Evolutionary conservation across 2,113 vertebrate genomes (phyloP), one percentile per base, ranked within the genome.

Genomic region (Anoplopoma fimbria): DNA sequence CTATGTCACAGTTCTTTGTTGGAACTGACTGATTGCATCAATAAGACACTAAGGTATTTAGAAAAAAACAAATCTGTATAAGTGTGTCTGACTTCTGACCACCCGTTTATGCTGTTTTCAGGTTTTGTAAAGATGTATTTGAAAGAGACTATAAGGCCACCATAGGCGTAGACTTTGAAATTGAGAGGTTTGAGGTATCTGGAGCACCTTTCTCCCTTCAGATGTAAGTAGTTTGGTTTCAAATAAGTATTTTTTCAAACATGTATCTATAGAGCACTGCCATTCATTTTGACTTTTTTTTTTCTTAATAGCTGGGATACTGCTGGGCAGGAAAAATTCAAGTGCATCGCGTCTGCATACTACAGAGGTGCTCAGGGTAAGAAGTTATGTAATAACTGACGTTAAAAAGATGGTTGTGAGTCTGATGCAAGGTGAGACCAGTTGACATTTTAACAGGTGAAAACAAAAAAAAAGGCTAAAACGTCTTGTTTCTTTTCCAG

Each of bases 291-390:
- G 6, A 33, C 2, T 9, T 51, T 69, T 63, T 76, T 63, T 85
- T 75, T 85, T 60, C 81, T n/a, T 49, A 84, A 77, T 86, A 99
- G 97, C 93, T 98, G 97, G 97, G 97, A 99, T 93, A 99, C 97
- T 15, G 97, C 97, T 1, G 97, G 97, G 14, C 97, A 98, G 90
- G 97, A 99, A 81, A 98, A 97, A 91, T 98, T 99, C 93, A 99
- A 98, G 92, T 98, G 97, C 88, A 97, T 98, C 6, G 96, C 97
- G 2, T 97, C 97, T 69, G 95, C 97, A 47, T 99, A 98, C 91
- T 98, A 98, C 92, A 89, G 96, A 91, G 97, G 97, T 12, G 97
- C 97, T 79, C 96, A 97, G 88, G 97, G 97, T 98, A 81, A 94
- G 94, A 73, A 0, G 9, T 2, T 7, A 1, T 57, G 15, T 69